phyloP scores from a whole-genome alignment of 1,140 invertebrate genomes.

The Leucophenga varia region DNA sequence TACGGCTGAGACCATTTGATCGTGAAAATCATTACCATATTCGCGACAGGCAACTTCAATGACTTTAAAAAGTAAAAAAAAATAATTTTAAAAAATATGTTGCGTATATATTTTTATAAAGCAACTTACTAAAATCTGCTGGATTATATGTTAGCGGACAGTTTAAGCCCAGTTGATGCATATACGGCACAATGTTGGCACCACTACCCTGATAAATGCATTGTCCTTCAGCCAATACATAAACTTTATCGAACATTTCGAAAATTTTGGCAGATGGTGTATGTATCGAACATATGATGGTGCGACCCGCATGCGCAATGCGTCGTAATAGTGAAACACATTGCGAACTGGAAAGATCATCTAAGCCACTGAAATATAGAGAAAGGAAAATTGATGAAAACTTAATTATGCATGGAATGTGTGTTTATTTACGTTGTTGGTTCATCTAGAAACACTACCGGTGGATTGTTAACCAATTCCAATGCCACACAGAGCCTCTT shows the following conservation, averaged over 20 bases:
- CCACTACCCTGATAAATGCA: conserved; percentile 74
- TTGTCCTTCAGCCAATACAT: conserved; percentile 71
- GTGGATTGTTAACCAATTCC: conserved; percentile 94
- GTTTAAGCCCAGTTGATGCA: conserved; percentile 65
- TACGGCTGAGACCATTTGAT: conserved; percentile 65
- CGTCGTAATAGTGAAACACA: conserved; percentile 74
- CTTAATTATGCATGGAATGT: no score
- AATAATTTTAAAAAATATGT: background rate
- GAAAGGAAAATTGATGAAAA: background rate
- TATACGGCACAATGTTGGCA: conserved; percentile 68
- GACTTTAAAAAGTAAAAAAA: conserved; percentile 60
- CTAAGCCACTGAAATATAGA: conserved; percentile 61
- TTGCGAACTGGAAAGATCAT: conserved; percentile 74
- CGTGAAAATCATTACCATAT: conserved; percentile 66
- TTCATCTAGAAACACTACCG: conserved; percentile 82
- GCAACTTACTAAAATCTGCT: conserved; percentile 79
- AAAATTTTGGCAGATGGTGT: conserved; percentile 83
- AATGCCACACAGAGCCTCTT: conserved; percentile 90
- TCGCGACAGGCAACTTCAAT: conserved; percentile 77
- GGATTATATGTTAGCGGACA: conserved; percentile 80
- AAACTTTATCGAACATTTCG: conserved; percentile 75
- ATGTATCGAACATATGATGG: conserved; percentile 89
- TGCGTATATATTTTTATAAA: no score
- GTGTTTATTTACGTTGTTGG: conserved; percentile 72
- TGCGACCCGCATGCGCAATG: conserved; percentile 77